Evolutionary conservation across 2,888 invertebrate genomes (phyloP).

Genomic region (Rapana venosa): DNA sequence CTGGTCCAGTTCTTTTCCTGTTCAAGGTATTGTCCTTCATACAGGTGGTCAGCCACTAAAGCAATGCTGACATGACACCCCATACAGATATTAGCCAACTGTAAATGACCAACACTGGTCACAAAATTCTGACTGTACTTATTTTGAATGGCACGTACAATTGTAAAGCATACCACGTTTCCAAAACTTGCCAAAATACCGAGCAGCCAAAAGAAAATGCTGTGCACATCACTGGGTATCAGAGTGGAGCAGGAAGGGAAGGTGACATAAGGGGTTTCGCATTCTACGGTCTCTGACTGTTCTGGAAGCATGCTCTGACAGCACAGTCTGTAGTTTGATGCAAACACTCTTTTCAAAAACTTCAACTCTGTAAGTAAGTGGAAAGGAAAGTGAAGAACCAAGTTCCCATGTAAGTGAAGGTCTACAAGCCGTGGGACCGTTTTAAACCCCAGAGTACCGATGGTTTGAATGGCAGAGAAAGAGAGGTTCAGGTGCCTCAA

Average conservation of each 20-base stretch:
- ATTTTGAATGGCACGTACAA: neutral
- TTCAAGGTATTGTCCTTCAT: neutral
- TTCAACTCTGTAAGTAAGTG: neutral
- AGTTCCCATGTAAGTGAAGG: neutral
- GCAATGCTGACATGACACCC: neutral
- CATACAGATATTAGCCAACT: neutral
- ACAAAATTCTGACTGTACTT: neutral
- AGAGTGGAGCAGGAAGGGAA: neutral
- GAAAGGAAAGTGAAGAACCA: neutral
- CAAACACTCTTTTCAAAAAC: neutral
- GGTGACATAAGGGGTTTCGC: neutral
- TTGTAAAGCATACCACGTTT: neutral
- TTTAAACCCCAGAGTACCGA: neutral
- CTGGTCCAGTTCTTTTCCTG: neutral
- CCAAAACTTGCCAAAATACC: neutral
- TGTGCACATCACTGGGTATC: neutral
- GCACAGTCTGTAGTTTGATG: slow-evolving; percentile 10
- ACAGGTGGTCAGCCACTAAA: neutral
- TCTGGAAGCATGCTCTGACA: neutral
- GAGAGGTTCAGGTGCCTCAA: neutral
- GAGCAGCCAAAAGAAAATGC: neutral
- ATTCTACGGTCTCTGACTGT: neutral
- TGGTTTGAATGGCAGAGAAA: neutral
- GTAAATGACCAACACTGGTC: neutral
- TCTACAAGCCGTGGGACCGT: neutral